Evolutionary conservation across 2,113 vertebrate species (phyloP), one percentile per base, ranked within the genome.

Genomic region (Mustelus asterias): DNA sequence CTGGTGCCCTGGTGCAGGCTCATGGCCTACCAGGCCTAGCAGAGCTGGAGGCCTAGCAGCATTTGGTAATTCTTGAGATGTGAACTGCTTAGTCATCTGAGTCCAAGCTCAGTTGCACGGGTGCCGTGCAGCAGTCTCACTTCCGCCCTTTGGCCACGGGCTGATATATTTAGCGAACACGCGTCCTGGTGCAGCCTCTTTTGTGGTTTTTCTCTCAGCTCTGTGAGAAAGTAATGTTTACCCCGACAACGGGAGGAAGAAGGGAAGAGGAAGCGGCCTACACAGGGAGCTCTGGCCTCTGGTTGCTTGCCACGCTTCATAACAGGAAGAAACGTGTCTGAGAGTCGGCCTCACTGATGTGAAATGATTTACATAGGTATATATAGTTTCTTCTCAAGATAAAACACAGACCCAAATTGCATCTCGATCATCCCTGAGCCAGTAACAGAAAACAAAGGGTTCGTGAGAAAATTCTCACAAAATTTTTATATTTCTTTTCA

Each of bases 71-170:
- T 29, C 69, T 14, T 8, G 13, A 72, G 44, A 11, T 54, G 4
- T 54, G 70, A 95, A 95, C 67, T 95, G 94, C 94, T 72, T 95
- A 95, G 94, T 95, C 94, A 95, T 95, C 94, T 95, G 94, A 95
- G 94, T 95, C 94, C 67, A 76, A 95, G 14, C 4, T 72, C 94
- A 54, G 24, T 33, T 76, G 67, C 67, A 44, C 22, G 44, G 69
- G 18, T 72, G 11, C 9, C 44, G 44, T 48, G 94, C 94, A 95
- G 94, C 44, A 76, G 41, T 95, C 94, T 95, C 69, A 95, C 69
- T 95, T 95, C 94, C 44, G 69, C 26, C 14, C 1, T 72, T 72
- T 54, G n/a, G 94, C 69, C 94, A 95, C 67, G 48, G 94, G 44
- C 24, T 76, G 94, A 72, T 95, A 95, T 95, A 95, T 95, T 95